A percentile compares a stretch with the other conserved stretches of the same genome.
These are phyloP conservation scores for Hypotaenidia okinawae DNA, from an alignment of 2,797 vertebrate genomes.

Conservation along the genomic window DNA sequence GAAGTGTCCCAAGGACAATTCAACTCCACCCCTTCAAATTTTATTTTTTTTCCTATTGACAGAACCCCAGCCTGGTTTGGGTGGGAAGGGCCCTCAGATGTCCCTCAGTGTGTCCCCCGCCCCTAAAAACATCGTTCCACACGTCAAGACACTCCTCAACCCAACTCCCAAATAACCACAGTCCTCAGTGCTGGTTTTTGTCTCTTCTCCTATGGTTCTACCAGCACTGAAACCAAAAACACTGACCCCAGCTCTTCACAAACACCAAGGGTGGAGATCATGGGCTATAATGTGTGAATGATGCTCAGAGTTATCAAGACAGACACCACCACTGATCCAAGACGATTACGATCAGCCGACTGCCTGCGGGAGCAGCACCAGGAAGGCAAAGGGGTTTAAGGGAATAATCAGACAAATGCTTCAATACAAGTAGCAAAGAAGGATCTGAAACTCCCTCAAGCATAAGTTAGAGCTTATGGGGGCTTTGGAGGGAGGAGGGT, in stretches of 20 bases:
- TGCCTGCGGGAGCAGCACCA: neutral
- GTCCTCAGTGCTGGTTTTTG: rapidly evolving
- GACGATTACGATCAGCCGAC: neutral
- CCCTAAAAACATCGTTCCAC: neutral
- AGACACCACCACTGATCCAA: neutral
- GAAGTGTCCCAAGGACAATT: neutral
- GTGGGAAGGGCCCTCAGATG: no score
- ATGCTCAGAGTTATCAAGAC: neutral
- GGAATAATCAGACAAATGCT: neutral
- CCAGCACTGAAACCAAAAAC: neutral
- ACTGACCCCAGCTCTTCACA: neutral
- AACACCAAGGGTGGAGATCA: no score
- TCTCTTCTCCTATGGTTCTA: neutral
- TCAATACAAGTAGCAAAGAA: neutral
- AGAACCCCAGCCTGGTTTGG: no score
- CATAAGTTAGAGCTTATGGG: neutral
- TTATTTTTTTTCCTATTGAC: neutral
- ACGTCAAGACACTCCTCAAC: rapidly evolving
- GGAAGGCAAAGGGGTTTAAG: neutral
- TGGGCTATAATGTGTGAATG: rapidly evolving
- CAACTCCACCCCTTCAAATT: neutral
- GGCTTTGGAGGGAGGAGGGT: rapidly evolving
- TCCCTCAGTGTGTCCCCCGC: no score
- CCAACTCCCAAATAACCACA: neutral
- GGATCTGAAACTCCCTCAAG: neutral